Percentiles rank a stretch among this genome's conserved stretches.
phyloP scores from a whole-genome alignment of 2,888 invertebrate species.

The Escarpia spicata region DNA sequence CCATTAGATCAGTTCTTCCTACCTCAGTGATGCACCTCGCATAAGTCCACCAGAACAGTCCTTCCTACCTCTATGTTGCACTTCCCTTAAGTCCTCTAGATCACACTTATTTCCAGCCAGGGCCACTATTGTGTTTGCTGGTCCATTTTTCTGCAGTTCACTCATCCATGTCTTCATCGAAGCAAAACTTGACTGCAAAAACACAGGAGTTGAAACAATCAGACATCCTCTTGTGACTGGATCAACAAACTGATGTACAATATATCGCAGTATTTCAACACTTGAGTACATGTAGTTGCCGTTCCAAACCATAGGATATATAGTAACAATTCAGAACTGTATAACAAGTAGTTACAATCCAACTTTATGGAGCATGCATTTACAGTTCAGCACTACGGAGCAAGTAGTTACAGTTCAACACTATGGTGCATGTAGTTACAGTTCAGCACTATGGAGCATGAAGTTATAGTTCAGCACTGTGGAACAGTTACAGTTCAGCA shows the following conservation, averaged over 20 bases:
- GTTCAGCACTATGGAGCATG: too few species aligned
- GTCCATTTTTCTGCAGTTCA: constrained; percentile 62
- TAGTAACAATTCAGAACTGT: too few species aligned
- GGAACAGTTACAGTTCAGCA: too few species aligned
- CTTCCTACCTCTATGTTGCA: constrained; percentile 54
- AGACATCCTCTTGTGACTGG: background rate
- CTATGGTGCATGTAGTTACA: too few species aligned
- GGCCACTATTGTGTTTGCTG: constrained; percentile 62
- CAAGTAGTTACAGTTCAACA: too few species aligned
- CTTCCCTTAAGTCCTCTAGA: constrained; percentile 63
- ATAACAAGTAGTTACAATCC: too few species aligned
- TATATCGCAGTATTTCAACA: background rate
- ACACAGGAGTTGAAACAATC: background rate
- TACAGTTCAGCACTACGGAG: too few species aligned
- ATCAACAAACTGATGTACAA: background rate
- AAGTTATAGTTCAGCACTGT: too few species aligned
- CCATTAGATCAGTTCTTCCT: too few species aligned
- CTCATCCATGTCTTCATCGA: constrained; percentile 64
- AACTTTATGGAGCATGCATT: too few species aligned
- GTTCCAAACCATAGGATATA: background rate
- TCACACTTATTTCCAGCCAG: constrained; percentile 67
- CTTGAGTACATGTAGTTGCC: background rate
- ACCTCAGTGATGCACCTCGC: too few species aligned
- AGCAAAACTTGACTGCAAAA: constrained; percentile 47
- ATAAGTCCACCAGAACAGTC: background rate